Evolutionary conservation across 1,140 invertebrate species (phyloP).

Genomic region (Drosophila nebulosa): DNA sequence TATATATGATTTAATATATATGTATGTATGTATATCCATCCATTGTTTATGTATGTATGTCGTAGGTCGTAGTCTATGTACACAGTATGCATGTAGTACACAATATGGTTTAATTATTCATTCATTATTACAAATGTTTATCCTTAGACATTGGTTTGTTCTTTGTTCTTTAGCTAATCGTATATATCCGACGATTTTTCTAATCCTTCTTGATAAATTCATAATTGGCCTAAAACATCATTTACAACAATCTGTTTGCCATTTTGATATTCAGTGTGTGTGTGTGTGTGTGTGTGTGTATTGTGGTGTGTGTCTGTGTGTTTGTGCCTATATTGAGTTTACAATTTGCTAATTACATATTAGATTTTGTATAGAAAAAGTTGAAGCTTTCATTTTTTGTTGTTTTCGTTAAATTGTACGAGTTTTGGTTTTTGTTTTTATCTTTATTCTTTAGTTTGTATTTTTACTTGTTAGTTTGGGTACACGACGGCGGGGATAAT

Average conservation of each 20-base stretch:
- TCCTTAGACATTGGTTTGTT: not conserved
- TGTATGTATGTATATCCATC: conserved; percentile 45
- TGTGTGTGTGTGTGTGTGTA: conserved; percentile 24
- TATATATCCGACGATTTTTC: not conserved
- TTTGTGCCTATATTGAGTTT: conserved; percentile 60
- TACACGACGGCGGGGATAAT: conserved; percentile 78
- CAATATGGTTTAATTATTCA: conserved; percentile 19
- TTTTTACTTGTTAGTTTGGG: conserved; percentile 45
- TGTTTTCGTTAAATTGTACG: conserved; percentile 25
- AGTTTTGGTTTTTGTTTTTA: conserved; percentile 15
- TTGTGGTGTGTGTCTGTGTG: conserved; percentile 27
- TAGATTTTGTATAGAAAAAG: conserved; percentile 48
- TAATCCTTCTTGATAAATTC: conserved; percentile 21
- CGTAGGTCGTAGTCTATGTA: conserved; percentile 48
- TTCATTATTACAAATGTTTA: not conserved
- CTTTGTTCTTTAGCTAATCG: not conserved
- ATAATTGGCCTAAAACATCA: conserved; percentile 21
- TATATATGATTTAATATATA: conserved; percentile 40
- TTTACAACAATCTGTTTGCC: conserved; percentile 4
- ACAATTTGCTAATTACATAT: conserved; percentile 66
- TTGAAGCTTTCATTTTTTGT: conserved; percentile 48
- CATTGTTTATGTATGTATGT: conserved; percentile 29
- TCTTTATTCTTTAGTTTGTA: conserved; percentile 41
- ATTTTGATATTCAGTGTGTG: conserved; percentile 11
- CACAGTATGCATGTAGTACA: conserved; percentile 45